Conservation (phyloP, 2,113 vertebrate genomes). For the Oxyruncus cristatus region DNA sequence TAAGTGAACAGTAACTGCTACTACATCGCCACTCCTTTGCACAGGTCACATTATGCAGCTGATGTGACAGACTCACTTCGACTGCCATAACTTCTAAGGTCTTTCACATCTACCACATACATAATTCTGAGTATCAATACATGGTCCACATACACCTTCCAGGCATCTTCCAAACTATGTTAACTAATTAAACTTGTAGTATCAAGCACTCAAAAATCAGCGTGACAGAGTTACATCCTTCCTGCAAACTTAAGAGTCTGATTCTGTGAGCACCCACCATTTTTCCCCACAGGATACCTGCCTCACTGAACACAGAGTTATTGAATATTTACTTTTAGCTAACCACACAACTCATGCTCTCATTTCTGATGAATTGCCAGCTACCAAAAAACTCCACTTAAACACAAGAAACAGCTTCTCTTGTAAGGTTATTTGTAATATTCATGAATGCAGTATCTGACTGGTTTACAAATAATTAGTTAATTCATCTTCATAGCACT, state of each 20-base stretch:
- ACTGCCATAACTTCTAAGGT: background rate
- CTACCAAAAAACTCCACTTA: background rate
- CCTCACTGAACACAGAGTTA: background rate
- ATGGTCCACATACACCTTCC: background rate
- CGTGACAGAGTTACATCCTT: background rate
- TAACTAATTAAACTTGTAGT: background rate
- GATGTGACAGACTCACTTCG: background rate
- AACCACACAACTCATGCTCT: background rate
- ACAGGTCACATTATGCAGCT: background rate
- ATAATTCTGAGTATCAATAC: background rate
- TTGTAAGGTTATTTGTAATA: background rate
- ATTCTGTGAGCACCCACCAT: background rate
- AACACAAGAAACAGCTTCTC: background rate
- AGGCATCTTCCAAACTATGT: background rate
- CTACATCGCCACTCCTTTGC: background rate
- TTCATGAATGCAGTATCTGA: background rate
- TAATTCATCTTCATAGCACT: background rate
- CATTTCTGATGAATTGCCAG: background rate
- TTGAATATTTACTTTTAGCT: background rate
- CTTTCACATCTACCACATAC: background rate
- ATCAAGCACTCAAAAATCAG: background rate
- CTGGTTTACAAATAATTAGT: background rate
- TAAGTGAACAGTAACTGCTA: background rate
- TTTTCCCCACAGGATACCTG: background rate
- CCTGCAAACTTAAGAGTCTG: background rate